These are phyloP conservation scores for Lomographa bimaculata DNA, from an alignment of 2,888 invertebrate species.

Conservation along the genomic window DNA sequence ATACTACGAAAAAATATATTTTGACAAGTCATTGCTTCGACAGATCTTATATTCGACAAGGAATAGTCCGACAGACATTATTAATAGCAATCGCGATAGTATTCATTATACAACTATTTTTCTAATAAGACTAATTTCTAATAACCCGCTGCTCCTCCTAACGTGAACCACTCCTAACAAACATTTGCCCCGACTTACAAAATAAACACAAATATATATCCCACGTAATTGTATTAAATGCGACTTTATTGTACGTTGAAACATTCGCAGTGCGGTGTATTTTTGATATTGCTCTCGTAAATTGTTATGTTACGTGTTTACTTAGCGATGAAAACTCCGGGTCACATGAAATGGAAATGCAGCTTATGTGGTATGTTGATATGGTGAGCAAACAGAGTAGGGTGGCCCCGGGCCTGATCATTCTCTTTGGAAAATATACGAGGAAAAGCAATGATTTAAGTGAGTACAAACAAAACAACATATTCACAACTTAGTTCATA, in stretches of 20 bases:
- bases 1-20: too few relatives aligned
- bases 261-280: constrained; percentile 57
- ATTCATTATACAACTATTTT: too few relatives aligned
- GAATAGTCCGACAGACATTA: too few relatives aligned
- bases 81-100: too few relatives aligned
- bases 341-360: neutral
- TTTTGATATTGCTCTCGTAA: constrained; percentile 51
- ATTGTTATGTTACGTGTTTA: constrained; percentile 26
- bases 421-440: too few relatives aligned
- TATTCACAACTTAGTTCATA: too few relatives aligned
- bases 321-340: constrained; percentile 7
- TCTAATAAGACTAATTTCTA: too few relatives aligned
- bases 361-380: neutral
- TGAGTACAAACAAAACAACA: too few relatives aligned
- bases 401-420: too few relatives aligned
- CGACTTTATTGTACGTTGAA: constrained; percentile 69
- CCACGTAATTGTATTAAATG: constrained; percentile 77
- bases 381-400: neutral
- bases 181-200: constrained; percentile 66
- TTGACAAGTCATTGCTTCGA: too few relatives aligned
- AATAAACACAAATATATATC: constrained; percentile 76
- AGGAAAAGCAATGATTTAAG: too few relatives aligned
- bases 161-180: constrained; percentile 39
- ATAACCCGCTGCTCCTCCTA: constrained; percentile 26
- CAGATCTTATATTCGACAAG: too few relatives aligned